phyloP scores from a whole-genome alignment of 1,140 invertebrate genomes.

The Pseudomyrmex cubaensis region DNA sequence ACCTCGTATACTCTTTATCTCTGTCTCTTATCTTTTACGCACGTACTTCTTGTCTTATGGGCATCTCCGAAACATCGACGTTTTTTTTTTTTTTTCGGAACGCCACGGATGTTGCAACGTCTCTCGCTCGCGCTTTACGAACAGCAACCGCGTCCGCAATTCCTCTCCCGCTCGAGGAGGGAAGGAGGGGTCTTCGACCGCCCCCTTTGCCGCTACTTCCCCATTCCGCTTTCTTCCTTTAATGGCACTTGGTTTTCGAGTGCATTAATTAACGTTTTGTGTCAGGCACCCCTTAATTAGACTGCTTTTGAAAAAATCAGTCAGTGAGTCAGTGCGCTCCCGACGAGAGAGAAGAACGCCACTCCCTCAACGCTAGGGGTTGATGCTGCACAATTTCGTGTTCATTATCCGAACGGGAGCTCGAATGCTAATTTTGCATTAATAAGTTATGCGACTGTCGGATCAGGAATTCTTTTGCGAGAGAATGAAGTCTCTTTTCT shows the following conservation, averaged over 20 bases:
- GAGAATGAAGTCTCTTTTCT: neutral
- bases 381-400: constrained; percentile 8
- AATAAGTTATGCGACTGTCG: constrained; percentile 29
- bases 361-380: neutral
- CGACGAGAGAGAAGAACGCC: constrained; percentile 1
- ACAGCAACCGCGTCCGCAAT: constrained; percentile 65
- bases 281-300: constrained; percentile 79
- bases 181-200: constrained; percentile 18
- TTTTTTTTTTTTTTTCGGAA: constrained; percentile 12
- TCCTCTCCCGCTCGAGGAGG: constrained; percentile 53
- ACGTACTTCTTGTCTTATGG: neutral
- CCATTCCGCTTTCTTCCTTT: constrained; percentile 70
- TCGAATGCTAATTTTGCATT: constrained; percentile 36
- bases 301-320: constrained; percentile 79
- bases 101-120: neutral
- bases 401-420: constrained; percentile 15
- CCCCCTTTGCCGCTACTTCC: constrained; percentile 21
- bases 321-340: constrained; percentile 63
- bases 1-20: constrained; percentile 41
- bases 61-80: constrained; percentile 10
- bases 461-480: neutral
- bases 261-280: constrained; percentile 82
- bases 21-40: constrained; percentile 32
- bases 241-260: constrained; percentile 80
- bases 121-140: constrained; percentile 58